Base-by-base conservation (phyloP, 2,797 vertebrate species). In the Botia almorhae region DNA sequence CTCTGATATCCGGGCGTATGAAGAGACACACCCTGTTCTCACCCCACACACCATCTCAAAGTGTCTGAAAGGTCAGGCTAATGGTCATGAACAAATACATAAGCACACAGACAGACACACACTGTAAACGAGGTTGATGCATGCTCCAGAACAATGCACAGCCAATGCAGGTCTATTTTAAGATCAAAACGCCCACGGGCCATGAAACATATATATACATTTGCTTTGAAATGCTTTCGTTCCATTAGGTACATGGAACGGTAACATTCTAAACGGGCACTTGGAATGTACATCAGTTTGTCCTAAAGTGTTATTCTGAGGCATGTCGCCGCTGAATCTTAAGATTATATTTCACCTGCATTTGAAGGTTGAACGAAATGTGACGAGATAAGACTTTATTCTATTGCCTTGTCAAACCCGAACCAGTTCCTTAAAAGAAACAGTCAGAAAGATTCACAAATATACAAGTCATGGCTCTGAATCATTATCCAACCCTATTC, bases 41-140 rank as follows among this genome's bases (percentile, higher is more conserved):
- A 51, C 68, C 78, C 71, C 77, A 81, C 78, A 76, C 78, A 85
- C 60, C 83, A 84, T 83, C 82, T 86, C 86, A 88, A 87, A 90
- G 86, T 87, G 84, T 83, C 87, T 82, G 82, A 89, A 89, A 91
- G 90, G 89, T 89, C 80, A 85, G 85, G 77, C 58, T 79, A 71
- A 80, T 69, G 84, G 87, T 89, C 39, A 43, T 10, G 7, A 7
- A 91, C 89, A 91, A 88, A 89, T 58, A 80, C 64, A 82, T 33
- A 60, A 26, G 23, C 83, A 74, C 74, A 85, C 76, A 75, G 33
- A 76, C 48, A 46, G 1, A 55, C 39, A 23, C 63, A 68, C 63
- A 76, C 74, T 36, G 48, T 51, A 80, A 78, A 86, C 53, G 79
- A 69, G 78, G 83, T 82, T n/a, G 71, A 72, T 60, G 56, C 56